Percentiles rank a stretch among this genome's conserved stretches.
Conservation (phyloP, 2,888 invertebrate genomes). For the Pediacus dermestoides region DNA sequence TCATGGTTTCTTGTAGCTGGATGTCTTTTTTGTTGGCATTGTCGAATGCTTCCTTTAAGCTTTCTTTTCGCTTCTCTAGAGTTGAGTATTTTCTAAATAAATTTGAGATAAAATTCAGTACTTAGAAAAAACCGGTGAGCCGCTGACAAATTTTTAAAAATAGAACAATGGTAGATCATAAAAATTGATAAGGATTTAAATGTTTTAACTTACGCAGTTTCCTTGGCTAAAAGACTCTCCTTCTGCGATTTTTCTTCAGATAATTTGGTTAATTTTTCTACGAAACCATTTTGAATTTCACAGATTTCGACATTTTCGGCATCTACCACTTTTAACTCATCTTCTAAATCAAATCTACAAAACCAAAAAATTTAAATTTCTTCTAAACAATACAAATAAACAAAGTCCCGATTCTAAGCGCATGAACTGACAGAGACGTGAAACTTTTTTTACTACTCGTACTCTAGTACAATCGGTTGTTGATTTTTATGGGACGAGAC, state of each 20-base stretch:
- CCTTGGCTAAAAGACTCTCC: constrained; percentile 33
- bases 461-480: too few relatives aligned
- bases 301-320: constrained; percentile 58
- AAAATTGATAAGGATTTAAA: background rate
- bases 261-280: constrained; percentile 54
- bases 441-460: too few relatives aligned
- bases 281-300: constrained; percentile 60
- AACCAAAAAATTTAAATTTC: too few relatives aligned
- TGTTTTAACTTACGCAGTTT: constrained; percentile 28
- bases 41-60: constrained; percentile 55
- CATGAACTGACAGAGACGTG: too few relatives aligned
- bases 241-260: constrained; percentile 53
- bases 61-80: constrained; percentile 29
- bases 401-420: too few relatives aligned
- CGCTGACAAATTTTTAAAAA: background rate
- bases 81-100: constrained; percentile 5
- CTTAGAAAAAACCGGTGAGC: background rate
- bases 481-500: too few relatives aligned
- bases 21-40: constrained; percentile 64
- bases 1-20: constrained; percentile 62
- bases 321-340: constrained; percentile 36
- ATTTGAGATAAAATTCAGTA: constrained; percentile 7
- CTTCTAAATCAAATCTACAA: constrained; percentile 8
- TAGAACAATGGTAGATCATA: constrained; percentile 1
- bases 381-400: too few relatives aligned